Base-by-base conservation (phyloP, 2,797 vertebrate species). In the Pteropus rufus region DNA sequence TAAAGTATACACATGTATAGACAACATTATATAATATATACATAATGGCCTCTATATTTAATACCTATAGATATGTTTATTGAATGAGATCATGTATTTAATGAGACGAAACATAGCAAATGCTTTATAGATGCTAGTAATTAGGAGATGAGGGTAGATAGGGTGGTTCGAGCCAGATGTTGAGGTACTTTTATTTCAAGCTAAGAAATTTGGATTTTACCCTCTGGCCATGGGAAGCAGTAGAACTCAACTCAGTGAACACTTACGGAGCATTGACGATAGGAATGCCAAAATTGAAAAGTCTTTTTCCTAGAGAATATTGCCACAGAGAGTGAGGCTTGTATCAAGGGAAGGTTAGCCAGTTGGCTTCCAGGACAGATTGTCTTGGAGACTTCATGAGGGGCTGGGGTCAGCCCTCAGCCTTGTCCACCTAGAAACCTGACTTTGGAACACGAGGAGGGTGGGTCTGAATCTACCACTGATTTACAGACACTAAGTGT, bases 141-240 rank as follows among this genome's bases (percentile, higher is more conserved):
- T 87, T 94, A 91, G 81, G 73, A 93, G 75, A 44, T 81, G 52
- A 70, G 24, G 3, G 23, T 73, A 11, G 73, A 5, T 64, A 77
- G 49, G n/a, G 23, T 56, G 60, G 12, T 24, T 81, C 11, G 36
- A 56, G 10, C 18, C 18, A 80, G 67, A 64, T 82, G 12, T 69
- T 46, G 46, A 79, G 41, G 39, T 49, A 2, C 34, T 81, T 94
- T 94, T 82, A 85, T 79, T 94, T 93, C 58, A 80, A 94, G 81
- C 64, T 70, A 41, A 75, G 64, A 83, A 86, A 80, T 87, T 31
- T 73, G 52, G n/a, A 15, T 73, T 93, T 95, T 64, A 86, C 31
- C 18, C 15, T 92, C 46, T 84, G 93, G 67, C 93, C 75, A 90
- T 14, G 19, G n/a, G 91, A 96, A 88, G 97, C 94, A 95, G 83